Conservation (phyloP, 2,888 invertebrate genomes). For the Platycnemis pennipes region DNA sequence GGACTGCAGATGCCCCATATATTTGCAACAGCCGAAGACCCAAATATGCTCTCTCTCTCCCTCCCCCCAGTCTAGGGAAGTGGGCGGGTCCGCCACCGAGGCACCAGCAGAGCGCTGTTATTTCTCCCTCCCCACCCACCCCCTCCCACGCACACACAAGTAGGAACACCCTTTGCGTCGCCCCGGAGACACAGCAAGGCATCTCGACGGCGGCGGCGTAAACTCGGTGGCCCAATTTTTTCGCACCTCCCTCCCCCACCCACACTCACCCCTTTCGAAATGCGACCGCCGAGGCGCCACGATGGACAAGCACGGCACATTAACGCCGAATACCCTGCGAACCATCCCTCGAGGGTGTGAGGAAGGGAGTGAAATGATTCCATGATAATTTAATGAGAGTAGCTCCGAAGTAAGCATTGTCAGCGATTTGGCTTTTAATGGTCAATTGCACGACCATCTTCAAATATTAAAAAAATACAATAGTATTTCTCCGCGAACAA, state of each 20-base stretch:
- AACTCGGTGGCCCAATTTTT: not conserved
- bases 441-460: too few species aligned
- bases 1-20: slow-evolving; percentile 18
- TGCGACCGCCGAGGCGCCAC: not conserved
- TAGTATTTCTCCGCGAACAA: too few species aligned
- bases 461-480: too few species aligned
- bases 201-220: not conserved
- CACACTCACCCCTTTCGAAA: not conserved
- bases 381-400: too few species aligned
- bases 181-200: not conserved
- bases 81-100: not conserved
- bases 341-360: not conserved
- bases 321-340: not conserved
- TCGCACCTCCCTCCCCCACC: not conserved
- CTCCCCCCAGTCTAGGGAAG: not conserved
- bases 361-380: too few species aligned
- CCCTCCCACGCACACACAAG: not conserved
- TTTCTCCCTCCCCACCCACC: not conserved
- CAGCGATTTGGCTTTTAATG: too few species aligned
- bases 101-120: not conserved
- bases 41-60: not conserved
- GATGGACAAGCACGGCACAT: not conserved
- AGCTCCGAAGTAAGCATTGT: too few species aligned
- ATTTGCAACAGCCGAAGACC: not conserved
- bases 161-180: not conserved